Evolutionary conservation across 2,113 vertebrate species (phyloP).

Genomic region (Clarias batrachus): DNA sequence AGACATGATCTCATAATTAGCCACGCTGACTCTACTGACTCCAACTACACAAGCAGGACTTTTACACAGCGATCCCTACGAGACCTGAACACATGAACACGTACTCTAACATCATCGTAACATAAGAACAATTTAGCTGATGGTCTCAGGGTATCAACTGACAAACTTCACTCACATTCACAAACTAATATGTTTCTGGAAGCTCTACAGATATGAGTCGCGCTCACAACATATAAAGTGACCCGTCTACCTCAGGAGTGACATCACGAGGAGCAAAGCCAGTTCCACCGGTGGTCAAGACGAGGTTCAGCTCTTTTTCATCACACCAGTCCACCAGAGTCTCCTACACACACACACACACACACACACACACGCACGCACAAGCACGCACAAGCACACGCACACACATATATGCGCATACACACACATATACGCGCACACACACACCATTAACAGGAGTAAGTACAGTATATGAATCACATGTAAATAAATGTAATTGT

Average conservation of each 20-base stretch:
- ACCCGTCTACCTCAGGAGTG: slow-evolving; percentile 90
- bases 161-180: background rate
- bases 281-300: slow-evolving; percentile 97
- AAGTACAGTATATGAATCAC: background rate
- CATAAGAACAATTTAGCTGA: background rate
- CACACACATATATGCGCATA: slow-evolving; percentile 31
- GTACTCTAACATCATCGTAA: too few relatives aligned
- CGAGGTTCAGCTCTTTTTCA: slow-evolving; percentile 96
- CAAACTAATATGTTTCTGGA: background rate
- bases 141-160: background rate
- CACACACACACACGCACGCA: background rate
- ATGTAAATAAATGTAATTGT: background rate
- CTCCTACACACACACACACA: slow-evolving; percentile 76
- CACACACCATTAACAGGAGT: background rate
- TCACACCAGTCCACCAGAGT: slow-evolving; percentile 98
- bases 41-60: background rate
- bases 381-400: too few relatives aligned
- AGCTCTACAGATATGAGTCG: background rate
- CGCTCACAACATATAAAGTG: slow-evolving; percentile 46
- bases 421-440: slow-evolving; percentile 5
- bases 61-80: background rate
- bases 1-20: background rate
- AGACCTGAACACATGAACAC: background rate
- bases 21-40: background rate
- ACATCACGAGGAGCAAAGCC: slow-evolving; percentile 97